These are phyloP conservation scores for Alcedo quadribrachys DNA, from an alignment of 2,797 vertebrate genomes.

Conservation along the genomic window DNA sequence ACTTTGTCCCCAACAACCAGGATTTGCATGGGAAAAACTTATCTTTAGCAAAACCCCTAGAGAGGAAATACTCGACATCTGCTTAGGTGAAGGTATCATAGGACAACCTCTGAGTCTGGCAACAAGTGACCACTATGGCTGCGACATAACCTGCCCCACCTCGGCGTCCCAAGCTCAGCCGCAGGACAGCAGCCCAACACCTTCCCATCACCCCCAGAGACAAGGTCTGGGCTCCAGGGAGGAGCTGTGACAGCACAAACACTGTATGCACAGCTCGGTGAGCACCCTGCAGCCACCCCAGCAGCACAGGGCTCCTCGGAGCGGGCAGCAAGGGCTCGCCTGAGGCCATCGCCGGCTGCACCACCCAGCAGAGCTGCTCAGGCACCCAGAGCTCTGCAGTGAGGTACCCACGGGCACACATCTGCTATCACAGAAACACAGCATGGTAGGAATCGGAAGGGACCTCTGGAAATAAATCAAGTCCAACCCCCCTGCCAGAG, in stretches of 20 bases:
- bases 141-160: not conserved
- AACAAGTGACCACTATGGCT: rapidly evolving
- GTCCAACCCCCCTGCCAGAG: too few relatives aligned
- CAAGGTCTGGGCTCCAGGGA: rapidly evolving
- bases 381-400: not conserved
- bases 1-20: not conserved
- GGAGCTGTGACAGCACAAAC: not conserved
- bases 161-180: not conserved
- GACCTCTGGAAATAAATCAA: too few relatives aligned
- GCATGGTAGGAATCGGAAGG: too few relatives aligned
- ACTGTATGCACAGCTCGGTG: rapidly evolving
- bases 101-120: not conserved
- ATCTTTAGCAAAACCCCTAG: not conserved
- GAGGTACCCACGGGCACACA: not conserved
- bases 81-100: not conserved
- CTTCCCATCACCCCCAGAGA: rapidly evolving
- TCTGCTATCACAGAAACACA: not conserved
- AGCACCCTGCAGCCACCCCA: rapidly evolving
- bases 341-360: rapidly evolving
- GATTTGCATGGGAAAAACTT: not conserved
- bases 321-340: rapidly evolving
- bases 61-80: not conserved
- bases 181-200: not conserved
- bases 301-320: rapidly evolving
- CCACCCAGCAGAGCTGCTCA: not conserved